These are phyloP conservation scores for Tillus elongatus DNA, from an alignment of 2,888 invertebrate species.

Conservation along the genomic window DNA sequence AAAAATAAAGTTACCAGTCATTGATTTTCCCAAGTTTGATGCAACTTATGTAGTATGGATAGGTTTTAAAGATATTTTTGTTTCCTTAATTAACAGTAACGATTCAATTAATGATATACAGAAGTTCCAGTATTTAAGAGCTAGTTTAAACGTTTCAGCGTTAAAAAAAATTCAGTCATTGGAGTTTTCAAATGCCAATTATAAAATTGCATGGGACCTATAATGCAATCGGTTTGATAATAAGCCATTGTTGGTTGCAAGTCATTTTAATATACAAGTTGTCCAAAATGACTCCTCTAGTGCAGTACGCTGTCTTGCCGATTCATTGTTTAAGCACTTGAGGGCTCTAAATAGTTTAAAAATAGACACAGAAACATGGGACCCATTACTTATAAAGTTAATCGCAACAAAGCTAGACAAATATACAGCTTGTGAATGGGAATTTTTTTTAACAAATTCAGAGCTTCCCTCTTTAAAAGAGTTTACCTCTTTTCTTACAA, in stretches of 20 bases:
- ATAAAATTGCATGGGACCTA: conserved; percentile 9
- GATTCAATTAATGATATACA: conserved; percentile 6
- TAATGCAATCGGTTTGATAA: conserved; percentile 7
- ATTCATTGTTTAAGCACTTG: conserved; percentile 5
- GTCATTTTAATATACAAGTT: conserved; percentile 7
- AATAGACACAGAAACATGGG: conserved; percentile 6
- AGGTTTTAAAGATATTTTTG: conserved; percentile 3
- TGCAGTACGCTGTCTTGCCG: conserved; percentile 4
- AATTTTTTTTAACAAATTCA: neutral
- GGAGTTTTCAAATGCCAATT: conserved; percentile 8
- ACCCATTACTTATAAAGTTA: conserved; percentile 4
- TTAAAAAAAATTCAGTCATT: conserved; percentile 4
- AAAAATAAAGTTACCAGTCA: too few relatives aligned
- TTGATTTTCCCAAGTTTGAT: neutral
- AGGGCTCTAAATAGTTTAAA: conserved; percentile 5
- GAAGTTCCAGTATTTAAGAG: conserved; percentile 7
- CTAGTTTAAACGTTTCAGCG: conserved; percentile 8
- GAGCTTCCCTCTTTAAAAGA: neutral
- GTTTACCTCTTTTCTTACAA: neutral
- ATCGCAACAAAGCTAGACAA: neutral
- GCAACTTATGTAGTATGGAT: neutral
- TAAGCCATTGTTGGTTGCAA: neutral
- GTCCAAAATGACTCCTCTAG: conserved; percentile 5
- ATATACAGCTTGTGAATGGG: conserved; percentile 3
- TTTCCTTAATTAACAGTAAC: neutral